Evolutionary conservation across 2,888 invertebrate genomes (phyloP), one percentile per base, ranked within the genome.

Genomic region (Melanargia galathea): DNA sequence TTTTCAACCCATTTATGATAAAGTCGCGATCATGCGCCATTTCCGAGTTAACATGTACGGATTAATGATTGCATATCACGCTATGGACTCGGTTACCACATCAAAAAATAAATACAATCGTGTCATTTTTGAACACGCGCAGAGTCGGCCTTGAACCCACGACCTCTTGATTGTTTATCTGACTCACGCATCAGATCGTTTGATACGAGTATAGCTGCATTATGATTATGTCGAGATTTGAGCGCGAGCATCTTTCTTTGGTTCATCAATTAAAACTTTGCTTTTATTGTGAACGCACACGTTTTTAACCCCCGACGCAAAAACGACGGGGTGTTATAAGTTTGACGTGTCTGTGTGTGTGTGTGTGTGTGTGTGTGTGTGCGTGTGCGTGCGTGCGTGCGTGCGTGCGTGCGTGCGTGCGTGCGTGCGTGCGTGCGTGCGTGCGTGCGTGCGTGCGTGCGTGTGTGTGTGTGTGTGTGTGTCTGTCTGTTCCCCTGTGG

Each of bases 81-180:
- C 64, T 8, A 67, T 13, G 11, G 30, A 16, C 16, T 24, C 22
- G 45, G 20, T 59, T 48, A 48, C 22, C 56, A 38, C 48, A 62
- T 62, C 35, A 38, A 57, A 64, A 51, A 67, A 60, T 30, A 6
- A 7, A 57, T 33, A 49, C 30, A 58, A 16, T 18, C 51, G 30
- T 60, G 43, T 57, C 38, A 33, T 22, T 55, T n/a, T 24, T 52
- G 43, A 46, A 62, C 64, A 59, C 61, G 62, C 64, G 62, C 67
- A 60, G 22, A 38, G 48, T 13, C 22, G 62, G 51, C 67, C 67
- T 67, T 67, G 64, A 67, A 67, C 67, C 57, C 60, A 56, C 52
- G 63, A 63, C 48, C 60, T 24, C 55, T 43, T 57, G 62, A 51
- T 49, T 49, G 40, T 26, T 43, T 35, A 59, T 65, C 62, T 60